Evolutionary conservation across 1,140 invertebrate species (phyloP).

Genomic region (Drosophila murphyi): DNA sequence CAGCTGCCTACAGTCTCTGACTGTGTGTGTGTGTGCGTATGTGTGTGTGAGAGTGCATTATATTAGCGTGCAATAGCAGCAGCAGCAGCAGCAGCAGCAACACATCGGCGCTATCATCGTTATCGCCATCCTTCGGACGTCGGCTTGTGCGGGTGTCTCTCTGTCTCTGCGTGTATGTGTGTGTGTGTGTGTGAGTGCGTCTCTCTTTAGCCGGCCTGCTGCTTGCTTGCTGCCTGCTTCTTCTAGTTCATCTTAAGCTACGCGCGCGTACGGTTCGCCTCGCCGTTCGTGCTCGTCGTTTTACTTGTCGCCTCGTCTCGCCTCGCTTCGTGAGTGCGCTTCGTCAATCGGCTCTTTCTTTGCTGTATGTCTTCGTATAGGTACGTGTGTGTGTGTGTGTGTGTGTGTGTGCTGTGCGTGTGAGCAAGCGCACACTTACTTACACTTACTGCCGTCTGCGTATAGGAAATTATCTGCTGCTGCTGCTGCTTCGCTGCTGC

Average conservation of each 20-base stretch:
- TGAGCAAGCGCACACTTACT: slow-evolving; percentile 80
- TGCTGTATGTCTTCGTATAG: slow-evolving; percentile 71
- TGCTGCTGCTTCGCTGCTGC: slow-evolving; percentile 50
- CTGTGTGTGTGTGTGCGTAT: slow-evolving; percentile 6
- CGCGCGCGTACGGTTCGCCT: slow-evolving; percentile 74
- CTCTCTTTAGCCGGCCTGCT: slow-evolving; percentile 46
- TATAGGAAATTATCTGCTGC: slow-evolving; percentile 81
- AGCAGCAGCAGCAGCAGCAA: slow-evolving; percentile 50
- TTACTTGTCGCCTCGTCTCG: slow-evolving; percentile 43
- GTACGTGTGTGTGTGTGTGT: slow-evolving; percentile 40
- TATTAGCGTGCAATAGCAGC: slow-evolving; percentile 65
- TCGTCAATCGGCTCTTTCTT: slow-evolving; percentile 64
- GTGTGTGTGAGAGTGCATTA: slow-evolving; percentile 66
- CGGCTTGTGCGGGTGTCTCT: slow-evolving; percentile 44
- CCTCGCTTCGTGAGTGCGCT: slow-evolving; percentile 45
- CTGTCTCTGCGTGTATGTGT: slow-evolving; percentile 15
- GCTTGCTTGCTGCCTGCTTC: slow-evolving; percentile 76
- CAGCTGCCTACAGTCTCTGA: slow-evolving; percentile 9
- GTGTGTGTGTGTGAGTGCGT: slow-evolving; percentile 37
- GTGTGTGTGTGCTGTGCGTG: slow-evolving; percentile 56
- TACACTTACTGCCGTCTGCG: slow-evolving; percentile 74
- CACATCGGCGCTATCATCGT: slow-evolving; percentile 40
- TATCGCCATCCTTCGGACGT: slow-evolving; percentile 45
- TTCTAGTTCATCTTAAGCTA: slow-evolving; percentile 84
- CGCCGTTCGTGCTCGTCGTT: slow-evolving; percentile 53